Evolutionary conservation across 2,797 vertebrate genomes (phyloP).

Genomic region (Clarias platycephalus): DNA sequence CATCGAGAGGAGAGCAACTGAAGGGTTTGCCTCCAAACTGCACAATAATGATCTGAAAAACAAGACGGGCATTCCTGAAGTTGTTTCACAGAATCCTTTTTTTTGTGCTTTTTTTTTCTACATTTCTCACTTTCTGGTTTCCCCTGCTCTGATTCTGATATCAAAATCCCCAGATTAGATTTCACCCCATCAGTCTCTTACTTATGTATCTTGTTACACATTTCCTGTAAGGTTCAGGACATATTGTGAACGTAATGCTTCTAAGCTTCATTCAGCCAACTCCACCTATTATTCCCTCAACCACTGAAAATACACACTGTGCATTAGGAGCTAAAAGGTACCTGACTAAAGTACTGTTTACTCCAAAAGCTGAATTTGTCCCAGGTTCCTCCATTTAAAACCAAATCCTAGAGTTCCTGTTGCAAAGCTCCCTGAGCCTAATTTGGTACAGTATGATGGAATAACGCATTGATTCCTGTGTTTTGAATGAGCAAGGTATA

Average conservation of each 20-base stretch:
- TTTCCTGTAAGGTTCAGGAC: background rate
- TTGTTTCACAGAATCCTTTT: background rate
- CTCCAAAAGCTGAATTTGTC: background rate
- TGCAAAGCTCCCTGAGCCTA: background rate
- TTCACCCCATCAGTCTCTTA: background rate
- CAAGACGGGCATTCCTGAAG: background rate
- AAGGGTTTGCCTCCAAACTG: constrained; percentile 98
- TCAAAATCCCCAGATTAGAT: background rate
- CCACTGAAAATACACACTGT: too few species aligned
- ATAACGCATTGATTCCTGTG: background rate
- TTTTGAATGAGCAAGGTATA: background rate
- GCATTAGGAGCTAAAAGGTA: background rate
- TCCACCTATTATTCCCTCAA: background rate
- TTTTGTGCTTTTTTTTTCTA: background rate
- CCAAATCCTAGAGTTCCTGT: background rate
- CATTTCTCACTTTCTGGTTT: background rate
- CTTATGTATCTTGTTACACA: background rate
- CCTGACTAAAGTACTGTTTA: background rate
- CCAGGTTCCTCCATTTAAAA: background rate
- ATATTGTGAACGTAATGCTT: background rate
- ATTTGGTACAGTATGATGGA: background rate
- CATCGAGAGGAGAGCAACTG: constrained; percentile 90
- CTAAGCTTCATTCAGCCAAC: background rate
- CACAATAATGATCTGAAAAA: constrained; percentile 88
- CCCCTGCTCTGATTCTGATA: background rate